Conservation (phyloP, 2,888 invertebrate species). For the Nephrotoma flavescens region DNA sequence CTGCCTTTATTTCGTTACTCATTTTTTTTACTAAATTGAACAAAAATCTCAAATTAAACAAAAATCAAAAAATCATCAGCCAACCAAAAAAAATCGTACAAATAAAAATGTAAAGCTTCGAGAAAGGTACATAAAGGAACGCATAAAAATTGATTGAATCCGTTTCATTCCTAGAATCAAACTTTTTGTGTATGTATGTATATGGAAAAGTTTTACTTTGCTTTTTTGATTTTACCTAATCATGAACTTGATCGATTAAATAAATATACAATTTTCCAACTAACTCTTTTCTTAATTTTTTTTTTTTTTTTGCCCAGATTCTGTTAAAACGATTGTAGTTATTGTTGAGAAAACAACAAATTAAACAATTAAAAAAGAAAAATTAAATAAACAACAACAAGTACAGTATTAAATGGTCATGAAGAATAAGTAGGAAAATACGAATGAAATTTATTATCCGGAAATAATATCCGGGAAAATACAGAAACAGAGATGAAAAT, state of each 20-base stretch:
- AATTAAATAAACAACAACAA: background rate
- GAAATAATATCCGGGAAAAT: background rate
- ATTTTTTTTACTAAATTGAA: background rate
- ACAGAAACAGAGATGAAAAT: background rate
- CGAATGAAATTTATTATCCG: background rate
- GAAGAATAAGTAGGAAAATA: background rate
- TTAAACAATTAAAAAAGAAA: background rate
- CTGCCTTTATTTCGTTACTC: background rate
- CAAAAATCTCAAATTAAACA: background rate
- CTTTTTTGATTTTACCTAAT: background rate
- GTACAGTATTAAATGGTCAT: background rate
- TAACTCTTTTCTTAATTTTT: background rate
- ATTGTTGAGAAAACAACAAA: background rate
- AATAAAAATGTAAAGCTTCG: background rate
- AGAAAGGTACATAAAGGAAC: background rate
- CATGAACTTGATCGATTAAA: background rate
- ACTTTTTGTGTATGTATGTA: background rate
- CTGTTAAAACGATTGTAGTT: background rate
- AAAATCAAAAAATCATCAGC: background rate
- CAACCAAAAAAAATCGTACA: background rate
- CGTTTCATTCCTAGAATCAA: background rate
- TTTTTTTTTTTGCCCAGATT: background rate
- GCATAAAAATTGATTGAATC: background rate
- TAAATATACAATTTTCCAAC: background rate
- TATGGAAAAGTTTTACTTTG: background rate